Evolutionary conservation across 92 coral and sea anemone genomes (phyloP).

Genomic region (Porites divaricata): DNA sequence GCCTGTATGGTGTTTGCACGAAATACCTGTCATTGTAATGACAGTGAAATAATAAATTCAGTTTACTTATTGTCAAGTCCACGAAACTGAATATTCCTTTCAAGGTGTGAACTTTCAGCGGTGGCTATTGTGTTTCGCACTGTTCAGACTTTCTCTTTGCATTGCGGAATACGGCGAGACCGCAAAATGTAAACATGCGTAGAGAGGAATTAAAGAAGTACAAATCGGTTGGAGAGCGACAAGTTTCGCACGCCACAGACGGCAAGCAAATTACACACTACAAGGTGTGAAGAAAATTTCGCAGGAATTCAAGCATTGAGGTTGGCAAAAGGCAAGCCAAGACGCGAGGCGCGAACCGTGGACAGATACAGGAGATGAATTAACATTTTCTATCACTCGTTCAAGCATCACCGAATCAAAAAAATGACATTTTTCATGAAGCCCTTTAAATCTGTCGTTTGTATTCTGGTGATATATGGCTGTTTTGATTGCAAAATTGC

Average conservation of each 20-base stretch:
- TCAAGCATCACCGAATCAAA: conserved; percentile 1
- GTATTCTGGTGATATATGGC: conserved; percentile 23
- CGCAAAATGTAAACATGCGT: conserved; percentile 31
- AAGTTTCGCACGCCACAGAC: background rate
- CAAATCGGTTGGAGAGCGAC: background rate
- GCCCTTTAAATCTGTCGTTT: conserved; percentile 21
- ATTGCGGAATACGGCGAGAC: background rate
- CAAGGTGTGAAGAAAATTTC: background rate
- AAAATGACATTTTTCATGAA: conserved; percentile 15
- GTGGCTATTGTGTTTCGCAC: conserved; percentile 5
- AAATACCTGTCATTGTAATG: conserved; percentile 30
- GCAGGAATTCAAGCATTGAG: background rate
- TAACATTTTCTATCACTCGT: background rate
- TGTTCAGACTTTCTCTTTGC: background rate
- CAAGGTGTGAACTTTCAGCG: background rate
- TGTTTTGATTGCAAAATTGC: conserved; percentile 11
- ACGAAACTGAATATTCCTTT: background rate
- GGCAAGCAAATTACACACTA: background rate
- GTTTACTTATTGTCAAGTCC: conserved; percentile 36
- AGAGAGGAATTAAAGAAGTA: background rate
- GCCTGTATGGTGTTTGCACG: conserved; percentile 10
- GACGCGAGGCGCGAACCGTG: background rate
- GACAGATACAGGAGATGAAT: background rate
- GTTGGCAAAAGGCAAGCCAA: background rate
- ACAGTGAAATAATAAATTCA: conserved; percentile 35